These are phyloP conservation scores for Fregetta grallaria DNA, from an alignment of 2,113 vertebrate species.

Conservation along the genomic window DNA sequence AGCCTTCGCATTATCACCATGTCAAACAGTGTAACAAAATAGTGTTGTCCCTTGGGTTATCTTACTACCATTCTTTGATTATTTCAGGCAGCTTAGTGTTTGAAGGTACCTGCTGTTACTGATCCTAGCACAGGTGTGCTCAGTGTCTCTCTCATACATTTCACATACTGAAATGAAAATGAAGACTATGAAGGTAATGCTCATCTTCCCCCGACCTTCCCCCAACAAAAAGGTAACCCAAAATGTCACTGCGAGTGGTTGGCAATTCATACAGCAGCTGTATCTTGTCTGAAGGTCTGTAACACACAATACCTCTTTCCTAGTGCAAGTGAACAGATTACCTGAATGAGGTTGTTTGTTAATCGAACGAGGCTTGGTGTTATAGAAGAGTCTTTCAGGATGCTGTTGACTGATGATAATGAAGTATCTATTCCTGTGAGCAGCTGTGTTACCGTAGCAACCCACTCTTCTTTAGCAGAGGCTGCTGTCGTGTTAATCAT, in stretches of 20 bases:
- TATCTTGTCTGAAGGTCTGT: background rate
- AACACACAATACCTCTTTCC: background rate
- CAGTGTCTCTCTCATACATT: background rate
- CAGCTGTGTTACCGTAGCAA: constrained; percentile 86
- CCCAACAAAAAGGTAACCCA: background rate
- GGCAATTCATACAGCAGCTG: background rate
- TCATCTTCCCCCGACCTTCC: background rate
- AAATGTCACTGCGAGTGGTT: accelerated
- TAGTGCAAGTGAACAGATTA: constrained; percentile 16
- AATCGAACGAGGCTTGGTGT: constrained; percentile 81
- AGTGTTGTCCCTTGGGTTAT: background rate
- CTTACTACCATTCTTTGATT: background rate
- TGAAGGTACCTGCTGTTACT: background rate
- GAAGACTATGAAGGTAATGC: background rate
- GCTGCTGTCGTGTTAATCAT: constrained; percentile 79
- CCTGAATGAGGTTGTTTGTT: constrained; percentile 95
- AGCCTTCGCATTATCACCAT: background rate
- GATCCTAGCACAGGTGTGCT: background rate
- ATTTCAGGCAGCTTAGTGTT: background rate
- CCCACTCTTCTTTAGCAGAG: constrained; percentile 92
- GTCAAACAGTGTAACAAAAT: background rate
- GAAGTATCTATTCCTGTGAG: constrained; percentile 86
- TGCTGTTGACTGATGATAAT: constrained; percentile 75
- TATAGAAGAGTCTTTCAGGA: constrained; percentile 77
- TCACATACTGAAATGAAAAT: background rate